Evolutionary conservation across 2,797 vertebrate genomes (phyloP).

Genomic region (Amniataba percoides): DNA sequence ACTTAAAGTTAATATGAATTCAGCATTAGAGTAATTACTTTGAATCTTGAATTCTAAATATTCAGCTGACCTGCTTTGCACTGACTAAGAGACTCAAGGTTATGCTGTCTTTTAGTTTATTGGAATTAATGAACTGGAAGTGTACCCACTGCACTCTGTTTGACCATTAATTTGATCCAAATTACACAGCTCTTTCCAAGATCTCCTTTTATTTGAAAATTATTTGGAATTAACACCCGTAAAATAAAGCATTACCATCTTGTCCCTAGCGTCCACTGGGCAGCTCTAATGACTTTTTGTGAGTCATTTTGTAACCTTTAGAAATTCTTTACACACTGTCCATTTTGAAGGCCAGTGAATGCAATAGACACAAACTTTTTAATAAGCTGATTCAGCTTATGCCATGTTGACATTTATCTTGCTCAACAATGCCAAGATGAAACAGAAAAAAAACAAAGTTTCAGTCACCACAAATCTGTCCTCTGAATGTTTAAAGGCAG

Average conservation of each 20-base stretch:
- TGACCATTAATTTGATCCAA: background rate
- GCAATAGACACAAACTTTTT: background rate
- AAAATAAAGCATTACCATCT: background rate
- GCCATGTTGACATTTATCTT: background rate
- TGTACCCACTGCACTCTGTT: background rate
- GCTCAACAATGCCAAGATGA: background rate
- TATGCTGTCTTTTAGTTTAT: background rate
- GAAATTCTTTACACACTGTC: background rate
- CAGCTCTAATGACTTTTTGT: background rate
- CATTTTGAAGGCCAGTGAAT: background rate
- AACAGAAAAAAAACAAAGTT: background rate
- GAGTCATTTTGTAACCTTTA: background rate
- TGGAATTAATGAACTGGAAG: background rate
- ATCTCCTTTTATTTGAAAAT: background rate
- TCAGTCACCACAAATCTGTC: background rate
- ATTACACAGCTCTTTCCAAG: background rate
- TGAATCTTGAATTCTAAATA: background rate
- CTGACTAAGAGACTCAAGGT: background rate
- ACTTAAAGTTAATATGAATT: background rate
- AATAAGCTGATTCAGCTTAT: background rate
- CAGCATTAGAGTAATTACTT: no score
- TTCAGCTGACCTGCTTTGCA: conserved; percentile 3
- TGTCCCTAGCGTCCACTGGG: background rate
- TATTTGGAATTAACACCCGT: background rate
- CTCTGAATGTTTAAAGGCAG: background rate